Conservation (phyloP, 37 sponge, comb jelly and placozoan species). For the Aplysina aerophoba region DNA sequence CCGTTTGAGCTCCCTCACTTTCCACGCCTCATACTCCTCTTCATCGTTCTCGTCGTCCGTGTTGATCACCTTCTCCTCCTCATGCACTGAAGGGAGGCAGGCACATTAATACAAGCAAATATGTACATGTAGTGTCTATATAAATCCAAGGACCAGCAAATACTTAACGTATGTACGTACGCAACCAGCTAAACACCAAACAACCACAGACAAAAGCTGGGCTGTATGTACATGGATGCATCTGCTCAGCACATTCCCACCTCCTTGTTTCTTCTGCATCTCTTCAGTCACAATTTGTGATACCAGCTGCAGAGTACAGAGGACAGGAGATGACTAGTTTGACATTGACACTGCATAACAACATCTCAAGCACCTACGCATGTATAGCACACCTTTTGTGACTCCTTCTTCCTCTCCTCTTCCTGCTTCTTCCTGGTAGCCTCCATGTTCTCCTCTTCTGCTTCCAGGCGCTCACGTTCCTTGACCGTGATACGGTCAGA, state of each 20-base stretch:
- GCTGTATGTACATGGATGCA: conserved; percentile 26
- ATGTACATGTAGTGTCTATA: too few species aligned
- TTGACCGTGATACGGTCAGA: conserved; percentile 75
- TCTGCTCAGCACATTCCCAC: background rate
- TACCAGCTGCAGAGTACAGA: background rate
- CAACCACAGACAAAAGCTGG: too few species aligned
- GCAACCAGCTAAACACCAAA: too few species aligned
- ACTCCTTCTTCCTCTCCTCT: conserved; percentile 71
- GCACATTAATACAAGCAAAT: too few species aligned
- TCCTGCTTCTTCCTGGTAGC: conserved; percentile 45
- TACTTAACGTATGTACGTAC: too few species aligned
- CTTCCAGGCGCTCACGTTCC: conserved; percentile 48
- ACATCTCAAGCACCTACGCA: background rate
- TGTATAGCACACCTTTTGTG: conserved; percentile 2
- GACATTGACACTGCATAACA: background rate
- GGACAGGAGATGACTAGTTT: background rate
- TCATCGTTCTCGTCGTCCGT: conserved; percentile 98
- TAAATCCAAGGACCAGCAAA: too few species aligned
- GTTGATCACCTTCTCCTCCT: conserved; percentile 57
- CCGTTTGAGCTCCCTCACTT: conserved; percentile 92
- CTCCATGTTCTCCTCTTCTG: conserved; percentile 57
- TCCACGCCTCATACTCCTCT: conserved; percentile 96
- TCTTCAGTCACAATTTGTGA: conserved; percentile 35
- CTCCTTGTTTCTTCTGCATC: conserved; percentile 36
- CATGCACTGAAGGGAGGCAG: background rate